Evolutionary conservation across 1,140 invertebrate species (phyloP).

Genomic region (Drosophila sp.): DNA sequence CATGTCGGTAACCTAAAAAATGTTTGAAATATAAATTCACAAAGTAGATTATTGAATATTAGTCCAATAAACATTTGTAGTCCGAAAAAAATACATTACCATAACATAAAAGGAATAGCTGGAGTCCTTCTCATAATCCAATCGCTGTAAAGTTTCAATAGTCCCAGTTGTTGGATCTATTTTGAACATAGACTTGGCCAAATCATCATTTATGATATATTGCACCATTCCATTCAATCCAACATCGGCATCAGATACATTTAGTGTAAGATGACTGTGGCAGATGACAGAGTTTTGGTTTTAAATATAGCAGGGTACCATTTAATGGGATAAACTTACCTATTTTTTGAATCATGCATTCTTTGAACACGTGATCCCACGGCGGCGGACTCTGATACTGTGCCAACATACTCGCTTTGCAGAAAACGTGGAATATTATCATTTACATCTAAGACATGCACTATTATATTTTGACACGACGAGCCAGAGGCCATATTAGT

Average conservation of each 20-base stretch:
- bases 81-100: conserved; percentile 44
- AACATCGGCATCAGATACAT: conserved; percentile 90
- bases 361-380: conserved; percentile 89
- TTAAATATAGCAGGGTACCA: background rate
- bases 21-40: too few species aligned
- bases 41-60: too few species aligned
- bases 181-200: conserved; percentile 89
- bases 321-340: conserved; percentile 29
- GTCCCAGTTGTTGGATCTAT: conserved; percentile 95
- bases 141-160: conserved; percentile 88
- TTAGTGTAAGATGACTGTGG: conserved; percentile 90
- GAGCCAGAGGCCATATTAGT: conserved; percentile 92
- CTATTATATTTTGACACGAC: conserved; percentile 87
- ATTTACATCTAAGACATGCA: conserved; percentile 91
- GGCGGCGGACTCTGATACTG: conserved; percentile 88
- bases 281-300: conserved; percentile 27
- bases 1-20: conserved; percentile 89
- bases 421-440: conserved; percentile 93
- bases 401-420: conserved; percentile 87
- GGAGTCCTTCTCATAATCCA: conserved; percentile 92
- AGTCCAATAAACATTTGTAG: too few species aligned
- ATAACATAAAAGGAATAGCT: conserved; percentile 91
- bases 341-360: conserved; percentile 54
- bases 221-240: conserved; percentile 92
- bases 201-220: conserved; percentile 92